Base-by-base conservation (phyloP, 1,140 invertebrate species). In the Apis mellifera region DNA sequence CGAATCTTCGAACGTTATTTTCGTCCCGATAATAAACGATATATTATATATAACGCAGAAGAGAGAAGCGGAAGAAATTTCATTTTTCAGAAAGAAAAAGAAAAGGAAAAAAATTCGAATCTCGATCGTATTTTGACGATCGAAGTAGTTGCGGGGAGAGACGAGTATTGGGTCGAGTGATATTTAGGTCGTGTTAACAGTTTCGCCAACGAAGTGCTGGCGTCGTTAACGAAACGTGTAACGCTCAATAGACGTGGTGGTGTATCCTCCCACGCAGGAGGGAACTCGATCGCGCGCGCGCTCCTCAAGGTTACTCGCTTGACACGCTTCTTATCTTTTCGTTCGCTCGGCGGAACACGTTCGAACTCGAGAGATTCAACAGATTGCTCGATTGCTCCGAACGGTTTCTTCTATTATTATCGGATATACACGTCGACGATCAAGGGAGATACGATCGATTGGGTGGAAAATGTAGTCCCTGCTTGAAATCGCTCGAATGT, bases 111-210 rank as follows among this genome's bases (percentile, higher is more conserved):
- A 54, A n/a, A n/a, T n/a, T n/a, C n/a, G 21, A 23, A 32, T 71
- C 57, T 57, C 52, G 52, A 42, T 55, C 17, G 15, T 42, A n/a
- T 65, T 80, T 81, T 17, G 48, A 48, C 48, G 42, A 70, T 66
- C 50, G 71, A 66, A 72, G 55, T 52, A 72, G 50, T 26, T 50
- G 19, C 48, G 55, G 60, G 3, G 50, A 60, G 50, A 60, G 50
- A 26, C 50, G 1, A 52, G 54, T 57, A 70, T 19, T 65, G 60
- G 19, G 72, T 19, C 78, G 68, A 62, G 9, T 64, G 79, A 83
- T 86, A 88, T 87, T 87, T 87, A 87, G 85, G 86, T 87, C 86
- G 75, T 82, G 85, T 87, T 87, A 87, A 86, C 77, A 73, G 66
- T 86, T 32, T 68, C 50, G 65, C 66, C 55, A 76, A 54, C 59